Base-by-base conservation (phyloP, 2,888 invertebrate genomes). In the Tipula unca region DNA sequence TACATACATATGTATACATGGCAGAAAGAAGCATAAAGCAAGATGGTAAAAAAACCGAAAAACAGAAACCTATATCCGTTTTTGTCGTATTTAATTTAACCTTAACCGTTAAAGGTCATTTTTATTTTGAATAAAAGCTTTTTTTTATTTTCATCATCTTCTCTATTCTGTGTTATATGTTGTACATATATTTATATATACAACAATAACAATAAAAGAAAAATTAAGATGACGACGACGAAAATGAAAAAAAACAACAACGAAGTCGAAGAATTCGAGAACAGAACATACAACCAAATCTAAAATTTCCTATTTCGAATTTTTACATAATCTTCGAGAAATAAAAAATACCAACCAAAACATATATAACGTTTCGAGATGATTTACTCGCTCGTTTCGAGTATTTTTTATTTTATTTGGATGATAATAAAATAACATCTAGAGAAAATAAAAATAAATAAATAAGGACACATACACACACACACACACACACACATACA, bases 51-150 rank as follows among this genome's bases (percentile, higher is more conserved):
- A n/a, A 54, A 54, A 54, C 48, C 48, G 25, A 69, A 69, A 69
- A 69, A 69, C 69, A 25, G 69, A 69, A 69, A 69, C 69, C 69
- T 69, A 69, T 25, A 69, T 69, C 69, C 69, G 69, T 69, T 69
- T 69, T 20, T 69, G 69, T 69, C 69, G 25, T 69, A 69, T 25
- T 69, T 69, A 69, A 69, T 69, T 69, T 69, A 69, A 69, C 69
- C 69, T 69, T 69, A 69, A 69, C 69, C 69, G 69, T 69, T 69
- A 69, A 69, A 69, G 69, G 69, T 69, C 69, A 69, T 69, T 69
- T 69, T 69, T 69, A 69, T 69, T 69, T 69, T 69, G 69, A 69
- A 69, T 69, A 25, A 69, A 69, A 25, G 25, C 25, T 69, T 69
- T 69, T 69, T 25, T 1, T n/a, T 39, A 6, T 48, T n/a, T 69